These are phyloP conservation scores for Tachypleus tridentatus DNA, from an alignment of 1,140 invertebrate species.

Conservation along the genomic window DNA sequence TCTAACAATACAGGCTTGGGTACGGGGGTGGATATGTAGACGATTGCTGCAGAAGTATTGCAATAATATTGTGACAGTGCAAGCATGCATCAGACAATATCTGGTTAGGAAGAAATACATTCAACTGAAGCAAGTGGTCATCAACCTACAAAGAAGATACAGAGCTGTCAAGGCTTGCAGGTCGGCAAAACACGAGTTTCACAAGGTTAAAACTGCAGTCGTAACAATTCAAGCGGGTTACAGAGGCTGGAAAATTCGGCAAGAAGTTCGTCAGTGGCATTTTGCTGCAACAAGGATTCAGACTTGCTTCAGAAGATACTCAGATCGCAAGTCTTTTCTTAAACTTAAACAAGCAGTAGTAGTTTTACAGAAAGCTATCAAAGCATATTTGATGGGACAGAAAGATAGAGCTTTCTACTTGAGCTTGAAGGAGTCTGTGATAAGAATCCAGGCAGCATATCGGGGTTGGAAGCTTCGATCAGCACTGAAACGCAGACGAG, in stretches of 20 bases:
- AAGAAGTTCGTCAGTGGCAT: neutral
- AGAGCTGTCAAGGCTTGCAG: too few species aligned
- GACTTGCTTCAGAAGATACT: neutral
- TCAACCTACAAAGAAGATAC: too few species aligned
- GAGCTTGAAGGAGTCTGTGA: neutral
- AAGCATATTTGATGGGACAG: conserved; percentile 17
- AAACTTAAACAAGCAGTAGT: conserved; percentile 18
- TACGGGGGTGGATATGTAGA: too few species aligned
- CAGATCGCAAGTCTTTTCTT: conserved; percentile 13
- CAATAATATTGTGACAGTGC: too few species aligned
- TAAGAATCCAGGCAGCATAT: conserved; percentile 7
- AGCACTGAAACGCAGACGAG: neutral
- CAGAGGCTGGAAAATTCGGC: neutral
- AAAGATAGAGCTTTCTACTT: neutral
- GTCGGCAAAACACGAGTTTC: too few species aligned
- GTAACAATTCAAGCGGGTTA: neutral
- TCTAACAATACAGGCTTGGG: neutral
- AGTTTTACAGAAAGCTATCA: conserved; percentile 23
- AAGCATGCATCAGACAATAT: neutral
- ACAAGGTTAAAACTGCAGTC: neutral
- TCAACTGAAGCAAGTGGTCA: neutral
- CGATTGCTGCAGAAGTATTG: too few species aligned
- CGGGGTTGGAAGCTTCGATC: neutral
- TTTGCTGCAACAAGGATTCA: neutral
- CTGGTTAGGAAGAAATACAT: neutral